phyloP scores from a whole-genome alignment of 2,113 vertebrate genomes.

The Heterotilapia buettikoferi region DNA sequence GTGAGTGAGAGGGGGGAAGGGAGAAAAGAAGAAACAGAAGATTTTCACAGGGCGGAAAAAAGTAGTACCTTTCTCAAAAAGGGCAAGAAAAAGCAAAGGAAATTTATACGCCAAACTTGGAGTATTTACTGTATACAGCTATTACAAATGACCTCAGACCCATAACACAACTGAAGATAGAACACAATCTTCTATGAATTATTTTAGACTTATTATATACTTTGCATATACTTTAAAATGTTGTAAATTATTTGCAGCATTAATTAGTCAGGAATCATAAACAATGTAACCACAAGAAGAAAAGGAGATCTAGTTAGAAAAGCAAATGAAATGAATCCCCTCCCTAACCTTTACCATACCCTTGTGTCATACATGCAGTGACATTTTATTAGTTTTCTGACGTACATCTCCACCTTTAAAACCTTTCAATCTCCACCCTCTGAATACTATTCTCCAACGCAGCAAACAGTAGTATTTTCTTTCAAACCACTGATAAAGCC shows the following conservation, averaged over 20 bases:
- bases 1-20: slow-evolving; percentile 9
- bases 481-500: slow-evolving; percentile 4
- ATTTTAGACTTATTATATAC: neutral
- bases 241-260: neutral
- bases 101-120: neutral
- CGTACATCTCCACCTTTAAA: neutral
- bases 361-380: neutral
- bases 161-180: neutral
- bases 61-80: neutral
- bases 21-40: neutral
- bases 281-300: neutral
- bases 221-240: neutral
- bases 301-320: neutral
- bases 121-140: neutral
- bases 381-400: neutral
- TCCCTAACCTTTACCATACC: neutral
- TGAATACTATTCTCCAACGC: neutral
- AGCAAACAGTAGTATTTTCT: slow-evolving; percentile 7
- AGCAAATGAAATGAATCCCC: neutral
- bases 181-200: neutral
- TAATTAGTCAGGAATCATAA: neutral
- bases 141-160: neutral
- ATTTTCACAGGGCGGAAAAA: neutral
- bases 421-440: neutral
- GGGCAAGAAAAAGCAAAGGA: neutral